These are phyloP conservation scores for Emesis furor DNA, from an alignment of 2,888 invertebrate species.

Conservation along the genomic window DNA sequence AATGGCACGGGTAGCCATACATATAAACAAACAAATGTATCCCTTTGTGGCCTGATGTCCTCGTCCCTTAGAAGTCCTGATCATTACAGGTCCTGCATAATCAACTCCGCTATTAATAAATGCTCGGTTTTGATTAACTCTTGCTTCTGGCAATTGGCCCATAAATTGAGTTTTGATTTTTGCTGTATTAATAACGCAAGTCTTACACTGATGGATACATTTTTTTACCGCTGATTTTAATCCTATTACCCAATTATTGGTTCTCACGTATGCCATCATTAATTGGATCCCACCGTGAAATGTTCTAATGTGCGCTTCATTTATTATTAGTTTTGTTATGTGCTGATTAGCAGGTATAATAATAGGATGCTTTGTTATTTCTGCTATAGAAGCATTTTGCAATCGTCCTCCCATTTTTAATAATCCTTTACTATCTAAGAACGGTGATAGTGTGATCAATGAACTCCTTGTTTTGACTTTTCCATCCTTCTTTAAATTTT, in stretches of 20 bases:
- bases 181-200: conserved; percentile 35
- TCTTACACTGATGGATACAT: conserved; percentile 36
- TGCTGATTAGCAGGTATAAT: conserved; percentile 53
- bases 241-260: conserved; percentile 49
- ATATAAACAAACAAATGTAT: no score
- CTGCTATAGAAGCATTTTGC: conserved; percentile 35
- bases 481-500: conserved; percentile 35
- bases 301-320: conserved; percentile 41
- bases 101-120: conserved; percentile 49
- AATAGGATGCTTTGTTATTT: conserved; percentile 54
- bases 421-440: conserved; percentile 42
- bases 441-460: conserved; percentile 38
- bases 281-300: conserved; percentile 48
- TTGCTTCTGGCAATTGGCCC: conserved; percentile 42
- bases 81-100: conserved; percentile 50
- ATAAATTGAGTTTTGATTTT: conserved; percentile 42
- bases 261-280: conserved; percentile 46
- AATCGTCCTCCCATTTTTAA: conserved; percentile 58
- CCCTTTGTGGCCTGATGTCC: conserved; percentile 26
- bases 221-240: conserved; percentile 35
- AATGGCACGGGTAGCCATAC: not conserved
- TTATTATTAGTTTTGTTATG: conserved; percentile 50
- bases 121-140: conserved; percentile 42
- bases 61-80: conserved; percentile 44
- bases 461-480: conserved; percentile 29